phyloP scores from a whole-genome alignment of 2,797 vertebrate genomes.

The Danio kyathit region DNA sequence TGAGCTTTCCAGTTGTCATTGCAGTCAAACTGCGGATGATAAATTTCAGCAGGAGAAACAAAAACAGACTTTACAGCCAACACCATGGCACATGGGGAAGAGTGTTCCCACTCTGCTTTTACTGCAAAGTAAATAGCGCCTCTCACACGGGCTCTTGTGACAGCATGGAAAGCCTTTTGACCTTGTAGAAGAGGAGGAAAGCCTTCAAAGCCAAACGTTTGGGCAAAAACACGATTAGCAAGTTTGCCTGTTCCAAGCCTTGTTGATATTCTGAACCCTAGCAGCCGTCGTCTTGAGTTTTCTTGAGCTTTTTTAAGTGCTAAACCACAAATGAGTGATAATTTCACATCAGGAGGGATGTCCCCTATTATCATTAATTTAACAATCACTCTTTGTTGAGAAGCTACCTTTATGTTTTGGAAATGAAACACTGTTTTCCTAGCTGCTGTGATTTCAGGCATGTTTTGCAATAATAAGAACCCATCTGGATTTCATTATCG shows the following conservation, averaged over 20 bases:
- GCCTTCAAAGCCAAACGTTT: conserved; percentile 38
- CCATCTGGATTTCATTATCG: conserved; percentile 63
- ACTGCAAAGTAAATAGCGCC: conserved; percentile 81
- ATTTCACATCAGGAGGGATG: conserved; percentile 30
- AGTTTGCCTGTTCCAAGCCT: conserved; percentile 53
- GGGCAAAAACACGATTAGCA: conserved; percentile 31
- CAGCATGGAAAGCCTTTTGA: conserved; percentile 72
- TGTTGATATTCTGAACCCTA: conserved; percentile 70
- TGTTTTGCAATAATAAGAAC: conserved; percentile 45
- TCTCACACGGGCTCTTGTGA: conserved; percentile 80
- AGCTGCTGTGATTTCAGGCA: conserved; percentile 40
- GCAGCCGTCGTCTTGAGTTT: conserved; percentile 34
- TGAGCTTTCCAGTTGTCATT: conserved; percentile 41
- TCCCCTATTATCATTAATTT: conserved; percentile 28
- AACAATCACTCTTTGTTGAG: conserved; percentile 38
- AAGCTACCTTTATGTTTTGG: conserved; percentile 40
- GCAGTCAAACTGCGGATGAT: conserved; percentile 24
- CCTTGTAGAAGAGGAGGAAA: conserved; percentile 40
- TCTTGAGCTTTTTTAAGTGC: conserved; percentile 19
- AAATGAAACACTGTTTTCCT: conserved; percentile 33
- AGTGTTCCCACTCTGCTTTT: conserved; percentile 80
- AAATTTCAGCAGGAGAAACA: conserved; percentile 40
- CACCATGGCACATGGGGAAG: conserved; percentile 51
- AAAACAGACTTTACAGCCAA: conserved; percentile 46
- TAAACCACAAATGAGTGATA: conserved; percentile 39